Evolutionary conservation across 2,113 vertebrate genomes (phyloP).

Genomic region (Protobothrops mucrosquamatus): DNA sequence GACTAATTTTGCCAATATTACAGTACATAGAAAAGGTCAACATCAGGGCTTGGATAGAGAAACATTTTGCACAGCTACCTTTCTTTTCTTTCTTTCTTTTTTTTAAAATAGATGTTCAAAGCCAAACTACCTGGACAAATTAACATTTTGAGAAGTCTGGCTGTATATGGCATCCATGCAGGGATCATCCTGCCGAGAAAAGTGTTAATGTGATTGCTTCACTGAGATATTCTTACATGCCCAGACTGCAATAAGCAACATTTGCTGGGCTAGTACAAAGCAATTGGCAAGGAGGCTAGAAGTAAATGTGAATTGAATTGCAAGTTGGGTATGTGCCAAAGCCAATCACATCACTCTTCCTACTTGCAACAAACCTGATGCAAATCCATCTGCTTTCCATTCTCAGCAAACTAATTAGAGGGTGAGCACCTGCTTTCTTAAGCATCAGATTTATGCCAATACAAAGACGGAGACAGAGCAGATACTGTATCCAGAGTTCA

Average conservation of each 20-base stretch:
- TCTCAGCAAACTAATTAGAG: not conserved
- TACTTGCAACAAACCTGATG: not conserved
- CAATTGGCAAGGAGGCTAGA: not conserved
- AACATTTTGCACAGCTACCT: not conserved
- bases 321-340: not conserved
- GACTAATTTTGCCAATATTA: not conserved
- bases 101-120: not conserved
- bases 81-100: not conserved
- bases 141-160: not conserved
- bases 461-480: not conserved
- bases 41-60: not conserved
- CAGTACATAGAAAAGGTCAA: not conserved
- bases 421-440: not conserved
- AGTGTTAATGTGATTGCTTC: not conserved
- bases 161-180: not conserved
- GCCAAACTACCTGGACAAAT: not conserved
- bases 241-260: not conserved
- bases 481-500: not conserved
- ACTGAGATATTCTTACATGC: not conserved
- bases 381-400: not conserved
- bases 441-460: not conserved
- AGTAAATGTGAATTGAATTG: not conserved
- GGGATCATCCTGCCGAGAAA: not conserved
- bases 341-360: not conserved
- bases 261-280: not conserved